These are phyloP conservation scores for Calliopum simillimum DNA, from an alignment of 2,888 invertebrate species.

Conservation along the genomic window DNA sequence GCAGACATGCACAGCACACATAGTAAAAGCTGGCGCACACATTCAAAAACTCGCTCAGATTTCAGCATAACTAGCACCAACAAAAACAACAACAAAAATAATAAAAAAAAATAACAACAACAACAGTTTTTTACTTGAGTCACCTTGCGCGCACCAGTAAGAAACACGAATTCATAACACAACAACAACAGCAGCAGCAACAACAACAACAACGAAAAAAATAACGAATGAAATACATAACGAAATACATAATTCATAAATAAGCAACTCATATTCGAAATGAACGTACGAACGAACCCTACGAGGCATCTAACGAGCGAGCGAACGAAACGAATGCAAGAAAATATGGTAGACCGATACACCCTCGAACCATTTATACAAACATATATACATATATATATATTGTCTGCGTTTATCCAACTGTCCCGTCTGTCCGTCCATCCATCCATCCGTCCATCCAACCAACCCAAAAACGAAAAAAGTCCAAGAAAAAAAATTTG, in stretches of 20 bases:
- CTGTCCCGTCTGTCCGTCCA: no score
- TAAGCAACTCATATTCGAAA: slow-evolving; percentile 34
- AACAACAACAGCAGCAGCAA: slow-evolving; percentile 37
- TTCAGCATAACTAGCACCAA: slow-evolving; percentile 27
- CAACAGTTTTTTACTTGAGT: slow-evolving; percentile 28
- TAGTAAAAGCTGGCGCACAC: background rate
- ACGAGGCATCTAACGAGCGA: background rate
- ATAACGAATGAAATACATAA: slow-evolving; percentile 33
- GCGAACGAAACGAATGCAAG: background rate
- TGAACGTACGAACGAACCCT: slow-evolving; percentile 26
- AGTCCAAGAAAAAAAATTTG: slow-evolving; percentile 14
- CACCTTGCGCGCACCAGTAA: slow-evolving; percentile 62
- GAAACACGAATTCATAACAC: slow-evolving; percentile 54
- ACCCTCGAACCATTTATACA: no score
- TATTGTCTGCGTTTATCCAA: no score
- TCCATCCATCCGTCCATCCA: background rate
- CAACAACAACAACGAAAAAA: slow-evolving; percentile 31
- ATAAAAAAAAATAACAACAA: slow-evolving; percentile 49
- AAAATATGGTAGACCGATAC: slow-evolving; percentile 2
- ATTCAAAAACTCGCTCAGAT: slow-evolving; percentile 38
- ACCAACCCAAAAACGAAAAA: slow-evolving; percentile 16
- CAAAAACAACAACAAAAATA: slow-evolving; percentile 40
- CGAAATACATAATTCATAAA: slow-evolving; percentile 61
- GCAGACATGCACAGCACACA: background rate
- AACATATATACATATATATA: no score